Base-by-base conservation (phyloP, 2,113 vertebrate species). In the Catharus bicknelli region DNA sequence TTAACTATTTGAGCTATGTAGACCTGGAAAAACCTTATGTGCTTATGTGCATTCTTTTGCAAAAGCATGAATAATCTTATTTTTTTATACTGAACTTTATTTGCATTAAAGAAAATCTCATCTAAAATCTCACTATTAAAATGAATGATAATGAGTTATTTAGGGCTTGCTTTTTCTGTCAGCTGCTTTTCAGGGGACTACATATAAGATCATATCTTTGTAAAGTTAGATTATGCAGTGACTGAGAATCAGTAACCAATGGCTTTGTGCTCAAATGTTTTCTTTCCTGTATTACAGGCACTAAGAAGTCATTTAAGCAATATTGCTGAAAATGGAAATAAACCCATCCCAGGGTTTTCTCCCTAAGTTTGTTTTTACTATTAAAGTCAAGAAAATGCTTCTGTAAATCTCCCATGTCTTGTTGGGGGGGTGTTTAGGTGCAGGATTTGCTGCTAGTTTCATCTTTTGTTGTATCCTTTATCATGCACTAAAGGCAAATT, bases 101-200 rank as follows among this genome's bases (percentile, higher is more conserved):
- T 78, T 22, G 0, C 11, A 38, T 55, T 42, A 43, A 61, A 51
- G 5, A 6, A 30, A 48, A 83, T 7, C 2, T 68, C 2, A 83
- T 34, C 58, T 88, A 27, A 72, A 76, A 79, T 70, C 2, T 55
- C 50, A 23, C 19, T 59, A 27, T 68, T 80, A 50, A 38, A 84
- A 48, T 74, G 5, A 51, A 38, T 14, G 1, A 13, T 48, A 53
- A 34, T 57, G 1, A 87, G 10, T 25, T 73, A 14, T 20, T 72
- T 63, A 34, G 25, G 5, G 19, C 3, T 50, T 27, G 26, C 75
- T 81, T 50, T 29, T 48, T 1, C 36, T 29, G 27, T 40, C 18
- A 63, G 5, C 2, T 21, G 19, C 36, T 61, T 8, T 57, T 38
- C 3, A 54, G 47, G 45, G n/a, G 2, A 32, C 6, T 0, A 4